phyloP scores from a whole-genome alignment of 2,888 invertebrate species.

The Watsonalla binaria region DNA sequence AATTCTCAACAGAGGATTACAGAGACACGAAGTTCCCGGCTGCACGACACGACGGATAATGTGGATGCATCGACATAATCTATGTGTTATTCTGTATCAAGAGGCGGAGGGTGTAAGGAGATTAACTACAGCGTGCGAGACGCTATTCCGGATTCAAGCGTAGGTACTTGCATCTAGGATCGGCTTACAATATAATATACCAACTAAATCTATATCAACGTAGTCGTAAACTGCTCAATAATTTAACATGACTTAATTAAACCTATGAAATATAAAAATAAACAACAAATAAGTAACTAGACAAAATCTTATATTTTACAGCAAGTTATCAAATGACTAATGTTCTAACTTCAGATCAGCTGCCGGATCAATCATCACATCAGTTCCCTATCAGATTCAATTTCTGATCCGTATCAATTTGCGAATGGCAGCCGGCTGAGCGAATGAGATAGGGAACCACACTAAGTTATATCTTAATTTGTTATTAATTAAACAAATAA shows the following conservation, averaged over 20 bases:
- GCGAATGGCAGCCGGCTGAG: slow-evolving; percentile 7
- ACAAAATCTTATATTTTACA: too few species aligned
- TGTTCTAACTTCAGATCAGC: too few species aligned
- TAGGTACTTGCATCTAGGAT: slow-evolving; percentile 12
- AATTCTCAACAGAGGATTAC: slow-evolving; percentile 38
- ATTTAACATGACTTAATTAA: too few species aligned
- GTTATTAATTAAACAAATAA: neutral
- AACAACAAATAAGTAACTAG: too few species aligned
- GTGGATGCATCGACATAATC: slow-evolving; percentile 52
- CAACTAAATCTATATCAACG: neutral
- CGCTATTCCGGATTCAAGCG: slow-evolving; percentile 27
- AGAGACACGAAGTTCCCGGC: slow-evolving; percentile 29
- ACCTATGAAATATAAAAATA: too few species aligned
- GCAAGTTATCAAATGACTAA: too few species aligned
- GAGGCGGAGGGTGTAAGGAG: slow-evolving; percentile 42
- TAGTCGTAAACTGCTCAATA: too few species aligned
- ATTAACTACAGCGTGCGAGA: slow-evolving; percentile 43
- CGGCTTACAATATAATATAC: slow-evolving; percentile 20
- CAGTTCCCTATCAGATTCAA: too few species aligned
- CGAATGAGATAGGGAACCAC: slow-evolving; percentile 7
- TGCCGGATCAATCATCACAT: too few species aligned
- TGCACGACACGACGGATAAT: slow-evolving; percentile 47
- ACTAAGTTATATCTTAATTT: too few species aligned
- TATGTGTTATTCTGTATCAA: slow-evolving; percentile 46
- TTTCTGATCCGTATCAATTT: slow-evolving; percentile 18